Evolutionary conservation across 2,797 vertebrate genomes (phyloP), one percentile per base, ranked within the genome.

Genomic region (Micromesistius poutassou): DNA sequence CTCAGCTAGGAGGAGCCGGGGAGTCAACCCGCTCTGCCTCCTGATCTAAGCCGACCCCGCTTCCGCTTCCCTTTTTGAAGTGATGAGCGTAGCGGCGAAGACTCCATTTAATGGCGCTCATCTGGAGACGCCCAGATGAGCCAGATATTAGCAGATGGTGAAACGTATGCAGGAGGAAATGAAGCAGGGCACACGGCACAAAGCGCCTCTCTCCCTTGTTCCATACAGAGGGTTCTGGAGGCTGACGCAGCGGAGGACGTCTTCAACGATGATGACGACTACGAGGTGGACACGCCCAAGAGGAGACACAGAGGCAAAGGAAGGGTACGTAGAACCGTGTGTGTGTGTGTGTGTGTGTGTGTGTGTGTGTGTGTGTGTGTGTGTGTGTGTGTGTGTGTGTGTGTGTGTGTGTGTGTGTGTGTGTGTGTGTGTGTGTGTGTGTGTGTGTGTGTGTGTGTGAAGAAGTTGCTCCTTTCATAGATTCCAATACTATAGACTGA

Each of bases 171-270:
- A 5, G 4, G 55, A 62, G 55, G 22, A 62, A 25, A n/a, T 25
- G n/a, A 25, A 62, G 5, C n/a, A 5, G n/a, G 22, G n/a, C 55
- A 62, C 22, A 25, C 19, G 4, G 13, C 31, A 12, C 35, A 19
- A 70, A 9, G 14, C 13, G 2, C 5, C 22, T 72, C n/a, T 40
- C 10, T 71, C 70, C n/a, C 72, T 42, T 55, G 28, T 82, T 10
- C 75, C 36, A 87, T 88, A 79, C 90, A 98, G 97, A 96, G 97
- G 88, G 97, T 98, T 91, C 93, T 99, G 90, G 97, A 98, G 93
- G 97, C 97, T 74, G 97, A 99, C 77, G 97, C 98, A 86, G 97
- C 97, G 81, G 96, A 96, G 84, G 97, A 98, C 81, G 97, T 96
- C 90, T 96, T 94, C 87, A 96, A 97, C 8, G 97, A 98, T 68